Evolutionary conservation across 2,888 invertebrate species (phyloP).

Genomic region (Phortica okadai): DNA sequence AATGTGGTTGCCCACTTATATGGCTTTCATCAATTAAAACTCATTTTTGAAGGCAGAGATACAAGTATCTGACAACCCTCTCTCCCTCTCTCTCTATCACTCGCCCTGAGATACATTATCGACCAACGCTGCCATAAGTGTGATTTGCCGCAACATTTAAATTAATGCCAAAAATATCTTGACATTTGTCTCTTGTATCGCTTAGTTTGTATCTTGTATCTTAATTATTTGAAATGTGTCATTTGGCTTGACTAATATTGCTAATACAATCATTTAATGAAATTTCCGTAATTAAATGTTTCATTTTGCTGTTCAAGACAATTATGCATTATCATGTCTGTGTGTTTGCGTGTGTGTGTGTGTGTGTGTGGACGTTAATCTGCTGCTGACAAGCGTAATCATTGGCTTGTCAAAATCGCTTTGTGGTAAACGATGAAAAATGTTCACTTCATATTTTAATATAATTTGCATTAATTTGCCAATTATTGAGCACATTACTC

Average conservation of each 20-base stretch:
- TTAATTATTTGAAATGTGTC: not conserved
- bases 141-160: not conserved
- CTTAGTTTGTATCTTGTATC: not conserved
- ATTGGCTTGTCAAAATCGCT: not conserved
- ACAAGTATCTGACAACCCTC: not conserved
- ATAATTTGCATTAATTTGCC: no score
- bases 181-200: not conserved
- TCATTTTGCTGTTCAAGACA: not conserved
- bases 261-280: not conserved
- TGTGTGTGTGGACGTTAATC: slow-evolving; percentile 18
- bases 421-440: not conserved
- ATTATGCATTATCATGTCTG: slow-evolving; percentile 27
- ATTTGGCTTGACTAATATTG: not conserved
- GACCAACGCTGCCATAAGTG: not conserved
- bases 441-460: not conserved
- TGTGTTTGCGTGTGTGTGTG: not conserved
- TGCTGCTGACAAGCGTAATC: slow-evolving; percentile 14
- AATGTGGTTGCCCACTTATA: not conserved
- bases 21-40: not conserved
- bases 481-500: no score
- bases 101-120: not conserved
- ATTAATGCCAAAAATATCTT: no score
- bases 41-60: not conserved
- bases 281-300: not conserved
- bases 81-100: not conserved